Conservation (phyloP, 2,113 vertebrate species). For the Xiphophorus hellerii region DNA sequence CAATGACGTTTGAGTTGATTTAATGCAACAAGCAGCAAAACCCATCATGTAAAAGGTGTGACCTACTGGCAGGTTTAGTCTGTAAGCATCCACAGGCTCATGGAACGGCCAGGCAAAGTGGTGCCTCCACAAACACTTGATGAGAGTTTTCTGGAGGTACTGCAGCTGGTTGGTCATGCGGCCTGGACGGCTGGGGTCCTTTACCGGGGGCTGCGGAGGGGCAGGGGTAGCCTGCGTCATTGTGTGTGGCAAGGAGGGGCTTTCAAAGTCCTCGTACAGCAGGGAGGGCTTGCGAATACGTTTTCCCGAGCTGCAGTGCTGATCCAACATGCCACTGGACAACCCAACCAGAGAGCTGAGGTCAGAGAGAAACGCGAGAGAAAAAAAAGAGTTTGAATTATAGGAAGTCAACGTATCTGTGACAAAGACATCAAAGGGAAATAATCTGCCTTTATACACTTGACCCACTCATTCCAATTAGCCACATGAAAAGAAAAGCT, state of each 20-base stretch:
- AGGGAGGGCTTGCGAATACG: conserved; percentile 93
- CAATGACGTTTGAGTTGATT: neutral
- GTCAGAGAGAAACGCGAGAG: neutral
- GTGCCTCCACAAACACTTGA: conserved; percentile 92
- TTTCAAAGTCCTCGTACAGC: conserved; percentile 93
- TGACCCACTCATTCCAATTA: neutral
- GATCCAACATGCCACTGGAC: conserved; percentile 70
- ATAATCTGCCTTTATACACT: neutral
- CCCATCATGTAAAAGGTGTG: neutral
- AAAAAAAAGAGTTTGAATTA: neutral
- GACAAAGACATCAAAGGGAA: too few species aligned
- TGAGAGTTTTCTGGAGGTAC: conserved; percentile 90
- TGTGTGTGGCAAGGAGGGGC: conserved; percentile 82
- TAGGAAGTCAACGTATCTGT: neutral
- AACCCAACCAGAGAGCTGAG: conserved; percentile 72
- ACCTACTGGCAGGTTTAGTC: conserved; percentile 83
- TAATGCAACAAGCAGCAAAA: neutral
- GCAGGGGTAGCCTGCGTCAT: conserved; percentile 71
- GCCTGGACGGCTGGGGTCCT: conserved; percentile 85
- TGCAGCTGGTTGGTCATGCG: conserved; percentile 92
- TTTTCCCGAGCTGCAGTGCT: conserved; percentile 81
- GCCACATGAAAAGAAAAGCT: conserved; percentile 8
- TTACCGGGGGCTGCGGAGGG: conserved; percentile 79
- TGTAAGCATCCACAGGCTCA: conserved; percentile 89
- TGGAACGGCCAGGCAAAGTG: conserved; percentile 96